These are phyloP conservation scores for Automeris io DNA, from an alignment of 2,888 invertebrate genomes.

Conservation along the genomic window DNA sequence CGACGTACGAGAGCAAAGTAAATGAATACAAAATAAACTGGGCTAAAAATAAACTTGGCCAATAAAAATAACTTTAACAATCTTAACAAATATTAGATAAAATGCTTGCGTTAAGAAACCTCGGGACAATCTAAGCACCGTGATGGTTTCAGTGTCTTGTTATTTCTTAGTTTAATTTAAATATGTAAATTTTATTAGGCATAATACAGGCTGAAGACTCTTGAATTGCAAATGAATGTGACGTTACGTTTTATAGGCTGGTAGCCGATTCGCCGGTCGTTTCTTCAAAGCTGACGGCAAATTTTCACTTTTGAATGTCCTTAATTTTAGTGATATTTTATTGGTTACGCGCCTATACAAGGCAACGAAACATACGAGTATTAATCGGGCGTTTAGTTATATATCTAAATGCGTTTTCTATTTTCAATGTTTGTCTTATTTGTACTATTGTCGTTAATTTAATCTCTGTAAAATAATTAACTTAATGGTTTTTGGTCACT, in stretches of 20 bases:
- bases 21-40: background rate
- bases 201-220: slow-evolving; percentile 73
- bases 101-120: slow-evolving; percentile 20
- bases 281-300: slow-evolving; percentile 59
- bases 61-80: background rate
- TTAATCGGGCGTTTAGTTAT: too few species aligned
- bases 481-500: too few species aligned
- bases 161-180: slow-evolving; percentile 76
- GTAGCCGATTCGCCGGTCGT: slow-evolving; percentile 72
- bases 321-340: slow-evolving; percentile 48
- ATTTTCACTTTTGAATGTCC: slow-evolving; percentile 65
- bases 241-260: slow-evolving; percentile 74
- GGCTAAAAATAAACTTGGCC: too few species aligned
- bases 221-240: slow-evolving; percentile 76
- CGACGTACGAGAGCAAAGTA: too few species aligned
- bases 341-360: slow-evolving; percentile 31
- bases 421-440: too few species aligned
- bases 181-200: slow-evolving; percentile 77
- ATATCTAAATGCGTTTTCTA: too few species aligned
- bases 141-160: slow-evolving; percentile 68
- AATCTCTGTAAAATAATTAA: too few species aligned
- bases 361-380: too few species aligned
- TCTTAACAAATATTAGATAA: slow-evolving; percentile 1
- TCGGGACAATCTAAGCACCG: slow-evolving; percentile 49
- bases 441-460: too few species aligned